Conservation (phyloP, 1,140 invertebrate genomes). For the Conus betulinus region DNA sequence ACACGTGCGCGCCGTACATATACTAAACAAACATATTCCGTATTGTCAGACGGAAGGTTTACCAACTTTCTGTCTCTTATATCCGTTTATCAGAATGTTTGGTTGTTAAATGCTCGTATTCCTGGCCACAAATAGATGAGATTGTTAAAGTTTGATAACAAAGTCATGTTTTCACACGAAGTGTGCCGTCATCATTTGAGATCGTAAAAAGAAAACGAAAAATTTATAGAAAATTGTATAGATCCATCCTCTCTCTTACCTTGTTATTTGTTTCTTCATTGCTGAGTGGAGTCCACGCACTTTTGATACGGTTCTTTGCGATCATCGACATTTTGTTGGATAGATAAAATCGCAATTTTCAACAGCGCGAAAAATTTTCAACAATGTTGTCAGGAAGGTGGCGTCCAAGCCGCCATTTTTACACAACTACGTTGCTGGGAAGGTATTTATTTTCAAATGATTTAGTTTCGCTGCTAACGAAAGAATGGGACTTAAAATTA, state of each 20-base stretch:
- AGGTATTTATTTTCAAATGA: neutral
- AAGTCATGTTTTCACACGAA: too few species aligned
- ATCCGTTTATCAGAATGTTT: too few species aligned
- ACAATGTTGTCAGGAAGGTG: neutral
- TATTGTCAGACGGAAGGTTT: too few species aligned
- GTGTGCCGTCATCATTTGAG: too few species aligned
- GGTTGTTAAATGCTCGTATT: too few species aligned
- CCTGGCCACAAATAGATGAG: too few species aligned
- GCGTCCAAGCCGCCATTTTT: neutral
- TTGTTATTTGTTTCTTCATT: conserved; percentile 72
- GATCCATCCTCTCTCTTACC: conserved; percentile 48
- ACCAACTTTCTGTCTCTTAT: too few species aligned
- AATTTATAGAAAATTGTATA: too few species aligned
- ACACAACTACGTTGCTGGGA: conserved; percentile 24
- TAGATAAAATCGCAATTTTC: neutral
- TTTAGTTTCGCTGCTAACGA: neutral
- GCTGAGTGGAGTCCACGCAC: conserved; percentile 74
- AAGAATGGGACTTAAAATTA: neutral
- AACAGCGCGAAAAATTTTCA: neutral
- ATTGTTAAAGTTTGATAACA: too few species aligned
- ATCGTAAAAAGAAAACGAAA: too few species aligned
- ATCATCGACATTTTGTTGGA: conserved; percentile 66
- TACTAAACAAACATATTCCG: too few species aligned
- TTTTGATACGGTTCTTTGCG: conserved; percentile 73
- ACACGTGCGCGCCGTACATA: too few species aligned